Evolutionary conservation across 1,140 invertebrate genomes (phyloP).

Genomic region (Camponotus pennsylvanicus): DNA sequence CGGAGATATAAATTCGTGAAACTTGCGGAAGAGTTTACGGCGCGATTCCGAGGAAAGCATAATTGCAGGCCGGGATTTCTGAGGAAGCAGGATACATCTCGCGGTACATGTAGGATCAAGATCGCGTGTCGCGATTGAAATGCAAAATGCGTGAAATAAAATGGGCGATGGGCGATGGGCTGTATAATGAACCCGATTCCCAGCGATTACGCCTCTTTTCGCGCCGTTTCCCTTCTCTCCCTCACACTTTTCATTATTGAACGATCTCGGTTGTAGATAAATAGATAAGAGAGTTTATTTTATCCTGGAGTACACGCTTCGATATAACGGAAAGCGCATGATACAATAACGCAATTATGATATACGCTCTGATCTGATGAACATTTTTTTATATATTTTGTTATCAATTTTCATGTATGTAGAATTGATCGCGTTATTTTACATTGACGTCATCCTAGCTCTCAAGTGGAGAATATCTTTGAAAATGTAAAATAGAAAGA

Average conservation of each 20-base stretch:
- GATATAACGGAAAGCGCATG: neutral
- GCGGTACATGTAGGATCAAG: neutral
- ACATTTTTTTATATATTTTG: no score
- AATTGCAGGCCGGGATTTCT: constrained; percentile 20
- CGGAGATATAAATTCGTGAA: neutral
- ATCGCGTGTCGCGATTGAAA: constrained; percentile 33
- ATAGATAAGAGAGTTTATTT: neutral
- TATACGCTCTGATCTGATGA: no score
- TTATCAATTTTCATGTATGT: no score
- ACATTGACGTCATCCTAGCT: no score
- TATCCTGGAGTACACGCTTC: neutral
- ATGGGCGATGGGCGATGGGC: neutral
- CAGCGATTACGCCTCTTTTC: constrained; percentile 14
- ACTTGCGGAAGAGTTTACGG: neutral
- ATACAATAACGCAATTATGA: neutral
- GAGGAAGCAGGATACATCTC: constrained; percentile 30
- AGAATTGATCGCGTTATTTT: no score
- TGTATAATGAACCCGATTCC: constrained; percentile 43
- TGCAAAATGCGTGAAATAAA: neutral
- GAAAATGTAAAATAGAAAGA: no score
- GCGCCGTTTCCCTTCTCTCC: neutral
- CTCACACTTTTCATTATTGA: constrained; percentile 46
- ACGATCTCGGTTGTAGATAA: neutral
- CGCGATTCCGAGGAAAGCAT: constrained; percentile 37
- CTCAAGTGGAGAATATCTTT: no score